Base-by-base conservation (phyloP, 2,797 vertebrate species). In the Netta rufina region DNA sequence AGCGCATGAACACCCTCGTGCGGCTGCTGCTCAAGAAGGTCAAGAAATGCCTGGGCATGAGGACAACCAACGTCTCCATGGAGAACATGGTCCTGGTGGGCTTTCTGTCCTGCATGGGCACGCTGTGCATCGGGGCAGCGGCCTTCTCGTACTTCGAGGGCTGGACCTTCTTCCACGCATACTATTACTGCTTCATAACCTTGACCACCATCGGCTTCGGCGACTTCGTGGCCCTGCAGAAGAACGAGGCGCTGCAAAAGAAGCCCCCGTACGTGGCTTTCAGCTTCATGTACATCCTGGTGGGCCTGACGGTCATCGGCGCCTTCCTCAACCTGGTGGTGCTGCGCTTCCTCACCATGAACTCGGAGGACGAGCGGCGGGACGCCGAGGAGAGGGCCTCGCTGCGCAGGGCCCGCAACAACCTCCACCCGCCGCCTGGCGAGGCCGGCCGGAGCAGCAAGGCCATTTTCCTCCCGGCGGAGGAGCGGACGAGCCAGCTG, bases 121-220 rank as follows among this genome's bases (percentile, higher is more conserved):
- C 99, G 0, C 98, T 99, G 89, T 99, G 99, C 74, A 98, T 99
- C 0, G 99, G 99, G 0, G 99, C 99, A 0, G 98, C 97, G 0
- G 98, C 99, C 72, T 99, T 99, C 96, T 98, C 99, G 30, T 98
- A 99, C 94, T 99, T 99, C 0, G 99, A 99, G 97, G 98, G 98
- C 93, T 99, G 99, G 99, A 99, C 98, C 89, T 99, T 99, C 97
- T 99, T 99, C 97, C 99, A 99, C 1, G 99, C 99, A 7, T 99
- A 99, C 96, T 99, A 99, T 96, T 99, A 99, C 95, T 99, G 99
- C 97, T 99, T 99, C 98, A 99, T 99, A 95, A 99, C 99, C 3
- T 98, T 99, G 97, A 99, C 99, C 95, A 99, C 99, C 49, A 99
- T 99, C 4, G 99, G 99, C 92, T 99, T 99, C 9, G 99, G 99